Evolutionary conservation across 53 echinoderm and acorn worm species (phyloP).

Genomic region (Antedon mediterranea): DNA sequence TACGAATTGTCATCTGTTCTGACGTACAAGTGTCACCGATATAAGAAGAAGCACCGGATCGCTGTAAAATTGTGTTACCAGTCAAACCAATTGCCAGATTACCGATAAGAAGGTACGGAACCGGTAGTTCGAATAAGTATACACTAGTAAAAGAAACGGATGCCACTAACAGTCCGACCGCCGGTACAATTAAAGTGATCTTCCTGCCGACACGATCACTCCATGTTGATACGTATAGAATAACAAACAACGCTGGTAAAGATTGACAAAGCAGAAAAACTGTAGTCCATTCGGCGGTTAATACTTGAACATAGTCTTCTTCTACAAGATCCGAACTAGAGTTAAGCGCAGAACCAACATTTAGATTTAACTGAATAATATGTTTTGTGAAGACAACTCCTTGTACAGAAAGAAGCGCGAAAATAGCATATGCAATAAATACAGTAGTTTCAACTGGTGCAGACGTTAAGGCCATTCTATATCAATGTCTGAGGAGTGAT

Average conservation of each 20-base stretch:
- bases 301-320: constrained; percentile 21
- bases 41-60: constrained; percentile 75
- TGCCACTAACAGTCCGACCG: constrained; percentile 50
- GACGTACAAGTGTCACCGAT: constrained; percentile 52
- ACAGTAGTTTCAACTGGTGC: neutral
- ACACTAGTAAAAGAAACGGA: constrained; percentile 39
- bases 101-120: constrained; percentile 60
- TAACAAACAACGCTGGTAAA: constrained; percentile 42
- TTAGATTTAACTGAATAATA: neutral
- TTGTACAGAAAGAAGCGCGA: neutral
- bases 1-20: constrained; percentile 53
- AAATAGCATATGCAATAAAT: neutral
- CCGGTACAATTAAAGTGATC: constrained; percentile 49
- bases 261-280: constrained; percentile 53
- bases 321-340: neutral
- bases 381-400: neutral
- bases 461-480: too few species aligned
- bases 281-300: constrained; percentile 64
- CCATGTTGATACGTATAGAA: constrained; percentile 71
- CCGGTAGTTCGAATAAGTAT: constrained; percentile 31
- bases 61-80: constrained; percentile 56
- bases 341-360: neutral
- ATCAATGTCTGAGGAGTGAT: too few species aligned
- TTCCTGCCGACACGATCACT: constrained; percentile 66
- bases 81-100: constrained; percentile 53